Percentiles rank a stretch among this genome's conserved stretches.
Evolutionary conservation across 2,113 vertebrate species (phyloP).

Genomic region (Polyodon spathula): DNA sequence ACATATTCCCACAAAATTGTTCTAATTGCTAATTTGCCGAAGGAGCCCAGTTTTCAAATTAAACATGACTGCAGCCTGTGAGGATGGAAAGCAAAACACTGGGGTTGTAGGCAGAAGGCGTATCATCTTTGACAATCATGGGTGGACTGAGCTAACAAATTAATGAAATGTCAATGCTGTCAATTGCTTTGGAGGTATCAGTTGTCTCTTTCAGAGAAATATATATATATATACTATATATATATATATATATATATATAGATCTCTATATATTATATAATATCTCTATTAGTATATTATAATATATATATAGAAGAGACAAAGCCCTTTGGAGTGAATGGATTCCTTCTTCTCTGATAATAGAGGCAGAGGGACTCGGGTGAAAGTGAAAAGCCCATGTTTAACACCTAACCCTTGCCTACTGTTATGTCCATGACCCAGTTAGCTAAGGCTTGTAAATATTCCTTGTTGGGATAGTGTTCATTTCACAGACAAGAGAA

Average conservation of each 20-base stretch:
- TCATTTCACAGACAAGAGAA: slow-evolving; percentile 30
- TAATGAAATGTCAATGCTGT: slow-evolving; percentile 68
- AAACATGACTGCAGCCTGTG: slow-evolving; percentile 76
- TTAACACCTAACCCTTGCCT: slow-evolving; percentile 30
- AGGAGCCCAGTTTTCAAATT: slow-evolving; percentile 87
- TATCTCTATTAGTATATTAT: no score
- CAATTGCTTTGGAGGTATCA: slow-evolving; percentile 46
- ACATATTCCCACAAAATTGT: slow-evolving; percentile 95
- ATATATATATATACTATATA: no score
- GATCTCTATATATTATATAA: no score
- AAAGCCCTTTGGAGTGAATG: no score
- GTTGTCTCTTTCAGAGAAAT: no score
- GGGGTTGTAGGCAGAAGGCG: slow-evolving; percentile 33
- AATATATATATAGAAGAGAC: no score
- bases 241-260: no score
- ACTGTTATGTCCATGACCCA: slow-evolving; percentile 23
- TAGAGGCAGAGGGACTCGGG: slow-evolving; percentile 21
- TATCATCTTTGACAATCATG: slow-evolving; percentile 47
- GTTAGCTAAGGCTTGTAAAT: slow-evolving; percentile 37
- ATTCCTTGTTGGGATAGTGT: slow-evolving; percentile 28
- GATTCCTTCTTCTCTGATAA: slow-evolving; percentile 18
- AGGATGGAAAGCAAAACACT: slow-evolving; percentile 54
- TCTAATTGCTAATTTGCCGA: slow-evolving; percentile 98
- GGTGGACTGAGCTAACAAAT: slow-evolving; percentile 63
- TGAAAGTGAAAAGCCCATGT: slow-evolving; percentile 34